Evolutionary conservation across 2,113 vertebrate genomes (phyloP).

Genomic region (Lasiurus cinereus): DNA sequence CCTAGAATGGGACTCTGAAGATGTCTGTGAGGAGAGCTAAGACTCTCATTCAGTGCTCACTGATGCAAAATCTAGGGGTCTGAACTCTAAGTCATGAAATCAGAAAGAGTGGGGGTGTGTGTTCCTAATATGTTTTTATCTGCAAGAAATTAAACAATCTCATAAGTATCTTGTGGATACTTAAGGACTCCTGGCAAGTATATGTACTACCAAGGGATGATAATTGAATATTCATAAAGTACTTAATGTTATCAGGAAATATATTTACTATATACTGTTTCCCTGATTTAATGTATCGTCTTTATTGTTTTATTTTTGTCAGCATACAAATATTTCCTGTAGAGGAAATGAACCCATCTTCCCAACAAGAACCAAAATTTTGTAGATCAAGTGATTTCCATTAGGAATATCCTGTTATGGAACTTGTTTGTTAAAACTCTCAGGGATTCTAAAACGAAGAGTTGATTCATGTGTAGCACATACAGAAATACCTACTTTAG

Average conservation of each 20-base stretch:
- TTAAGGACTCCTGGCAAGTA: not conserved
- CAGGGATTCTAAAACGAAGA: conserved; percentile 42
- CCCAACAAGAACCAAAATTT: conserved; percentile 35
- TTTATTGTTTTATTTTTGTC: conserved; percentile 54
- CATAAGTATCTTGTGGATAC: conserved; percentile 45
- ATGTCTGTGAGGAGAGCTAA: conserved; percentile 32
- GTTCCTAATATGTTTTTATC: conserved; percentile 17
- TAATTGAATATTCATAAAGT: conserved; percentile 22
- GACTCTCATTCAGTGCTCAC: not conserved
- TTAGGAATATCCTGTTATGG: not conserved
- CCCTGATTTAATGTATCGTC: not conserved
- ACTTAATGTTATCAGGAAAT: not conserved
- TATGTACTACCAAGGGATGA: not conserved
- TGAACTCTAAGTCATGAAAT: conserved; percentile 18
- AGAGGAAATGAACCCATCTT: not conserved
- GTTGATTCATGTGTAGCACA: conserved; percentile 20
- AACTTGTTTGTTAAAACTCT: conserved; percentile 62
- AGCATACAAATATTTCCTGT: conserved; percentile 25
- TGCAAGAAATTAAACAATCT: conserved; percentile 51
- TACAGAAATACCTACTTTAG: conserved; percentile 46
- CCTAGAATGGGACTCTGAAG: conserved; percentile 17
- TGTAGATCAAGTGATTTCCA: conserved; percentile 24
- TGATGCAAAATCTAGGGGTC: not conserved
- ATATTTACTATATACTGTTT: conserved; percentile 43
- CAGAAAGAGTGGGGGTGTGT: not conserved